Base-by-base conservation (phyloP, 1,140 invertebrate species). In the Orussus abietinus region DNA sequence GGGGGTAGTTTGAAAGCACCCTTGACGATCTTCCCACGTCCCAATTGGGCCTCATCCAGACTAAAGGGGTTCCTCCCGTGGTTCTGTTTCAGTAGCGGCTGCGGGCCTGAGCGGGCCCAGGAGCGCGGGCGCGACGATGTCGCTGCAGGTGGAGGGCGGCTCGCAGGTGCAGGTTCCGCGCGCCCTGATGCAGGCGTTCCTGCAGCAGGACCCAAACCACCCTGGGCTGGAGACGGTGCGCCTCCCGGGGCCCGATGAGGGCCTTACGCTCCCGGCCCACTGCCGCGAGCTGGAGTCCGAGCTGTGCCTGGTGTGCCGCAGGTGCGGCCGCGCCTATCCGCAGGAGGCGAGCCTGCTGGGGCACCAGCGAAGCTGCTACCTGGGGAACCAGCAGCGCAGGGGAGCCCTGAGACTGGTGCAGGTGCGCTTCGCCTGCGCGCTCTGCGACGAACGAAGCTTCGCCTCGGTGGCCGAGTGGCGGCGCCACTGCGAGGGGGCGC, bases 291-390 rank as follows among this genome's bases (percentile, higher is more conserved):
- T 82, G 2, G 85, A 88, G 55, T 77, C 83, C 28, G 89, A 91
- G 59, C 76, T 88, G 12, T 89, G 87, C 51, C 85, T 86, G 73
- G 85, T 90, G 36, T 92, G 88, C 75, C 88, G 88, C 60, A 84
- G 88, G 58, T 92, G 88, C 66, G 85, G 88, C 38, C 78, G 88
- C 32, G 88, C 88, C 2, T 91, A 86, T 70, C 81, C 85, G 1
- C 78, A 80, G 28, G 83, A 86, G 36, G 79, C 81, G n/a, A 79
- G 82, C 3, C 75, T 90, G 32, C 70, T 85, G 26, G 75, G 72
- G 7, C 88, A 91, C 60, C 88, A 90, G 59, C 74, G 81, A 1
- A 79, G 76, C 33, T 84, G 82, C 58, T 84, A 82, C 60, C 74
- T 78, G 7, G 79, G 80, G 28, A 76, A 80, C 51, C 75, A 85